A percentile compares a stretch with the other conserved stretches of the same genome.
These are phyloP conservation scores for Pseudorhiza aurosa DNA, from an alignment of 30 jellyfish, hydroid and myxozoan genomes.

Conservation along the genomic window DNA sequence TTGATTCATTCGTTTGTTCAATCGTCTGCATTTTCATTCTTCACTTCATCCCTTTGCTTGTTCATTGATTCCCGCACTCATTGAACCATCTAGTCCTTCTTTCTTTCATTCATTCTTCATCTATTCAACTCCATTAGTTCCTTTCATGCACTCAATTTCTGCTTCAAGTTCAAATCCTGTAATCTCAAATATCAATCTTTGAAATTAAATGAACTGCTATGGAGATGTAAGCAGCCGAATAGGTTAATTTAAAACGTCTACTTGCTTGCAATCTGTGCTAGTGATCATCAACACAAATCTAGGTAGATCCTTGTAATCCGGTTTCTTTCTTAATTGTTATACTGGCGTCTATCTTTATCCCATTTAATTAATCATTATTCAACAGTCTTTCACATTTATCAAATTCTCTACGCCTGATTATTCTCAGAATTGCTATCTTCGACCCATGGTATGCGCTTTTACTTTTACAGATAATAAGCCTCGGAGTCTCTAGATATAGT, in stretches of 20 bases:
- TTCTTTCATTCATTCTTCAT: not conserved
- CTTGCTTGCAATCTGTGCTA: conserved; percentile 24
- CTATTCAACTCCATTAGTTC: not conserved
- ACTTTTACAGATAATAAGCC: conserved; percentile 36
- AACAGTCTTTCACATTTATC: conserved; percentile 36
- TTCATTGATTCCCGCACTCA: not conserved
- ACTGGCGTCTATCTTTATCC: conserved; percentile 71
- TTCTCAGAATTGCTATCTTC: conserved; percentile 6
- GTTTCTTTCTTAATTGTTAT: conserved; percentile 35
- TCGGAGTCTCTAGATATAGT: conserved; percentile 32
- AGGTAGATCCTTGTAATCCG: conserved; percentile 47
- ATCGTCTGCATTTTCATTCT: not conserved
- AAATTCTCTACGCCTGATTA: conserved; percentile 36
- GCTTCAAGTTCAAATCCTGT: not conserved
- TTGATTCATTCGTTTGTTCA: not conserved
- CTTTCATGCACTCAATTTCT: not conserved
- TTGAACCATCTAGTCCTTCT: not conserved
- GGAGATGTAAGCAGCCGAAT: not conserved
- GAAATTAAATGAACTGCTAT: not conserved
- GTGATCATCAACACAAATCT: conserved; percentile 54
- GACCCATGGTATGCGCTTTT: conserved; percentile 43
- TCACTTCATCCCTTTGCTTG: not conserved
- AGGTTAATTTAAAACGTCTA: too few relatives aligned
- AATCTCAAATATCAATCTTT: not conserved
- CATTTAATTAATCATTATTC: conserved; percentile 49